Base-by-base conservation (phyloP, 1,140 invertebrate species). In the Conus betulinus region DNA sequence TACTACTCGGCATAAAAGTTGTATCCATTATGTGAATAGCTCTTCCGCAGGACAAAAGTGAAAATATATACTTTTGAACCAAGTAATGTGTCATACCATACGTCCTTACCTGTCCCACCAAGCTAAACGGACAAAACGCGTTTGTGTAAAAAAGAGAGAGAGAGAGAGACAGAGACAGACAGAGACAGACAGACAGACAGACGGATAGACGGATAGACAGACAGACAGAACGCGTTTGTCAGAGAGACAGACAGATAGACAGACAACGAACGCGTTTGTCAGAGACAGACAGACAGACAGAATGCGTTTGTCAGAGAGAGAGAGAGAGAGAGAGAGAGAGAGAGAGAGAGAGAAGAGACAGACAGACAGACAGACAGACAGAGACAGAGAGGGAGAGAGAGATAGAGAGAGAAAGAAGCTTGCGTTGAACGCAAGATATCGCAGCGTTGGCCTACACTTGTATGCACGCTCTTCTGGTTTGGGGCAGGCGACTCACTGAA, bases 181-280 rank as follows among this genome's bases (percentile, higher is more conserved):
- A 74, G 51, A 53, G 51, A 74, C 11, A 86, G 67, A 71, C 15
- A 55, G 57, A 60, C 27, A 74, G 57, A 39, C 39, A 39, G 39
- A 39, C 39, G 3, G 39, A 39, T 3, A 39, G 39, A 39, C 39
- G 39, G 39, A 39, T 39, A 39, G 39, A 39, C 39, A 39, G 39
- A 39, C 39, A 3, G 39, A 39, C 39, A 39, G 39, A 76, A 67
- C 27, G 85, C 13, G 71, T 74, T 17, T 39, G 85, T 23, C 27
- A 67, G 85, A 67, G 55, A 76, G 51, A 53, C n/a, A 71, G 71
- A 86, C n/a, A 76, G 85, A 63, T 23, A 86, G 67, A 39, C 39
- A 39, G 39, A n/a, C n/a, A n/a, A n/a, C n/a, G n/a, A 39, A 39
- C 39, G 39, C 39, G 39, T 39, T 39, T 39, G 39, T 39, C 39